phyloP scores from a whole-genome alignment of 2,113 vertebrate genomes.

The Peromyscus maniculatus region DNA sequence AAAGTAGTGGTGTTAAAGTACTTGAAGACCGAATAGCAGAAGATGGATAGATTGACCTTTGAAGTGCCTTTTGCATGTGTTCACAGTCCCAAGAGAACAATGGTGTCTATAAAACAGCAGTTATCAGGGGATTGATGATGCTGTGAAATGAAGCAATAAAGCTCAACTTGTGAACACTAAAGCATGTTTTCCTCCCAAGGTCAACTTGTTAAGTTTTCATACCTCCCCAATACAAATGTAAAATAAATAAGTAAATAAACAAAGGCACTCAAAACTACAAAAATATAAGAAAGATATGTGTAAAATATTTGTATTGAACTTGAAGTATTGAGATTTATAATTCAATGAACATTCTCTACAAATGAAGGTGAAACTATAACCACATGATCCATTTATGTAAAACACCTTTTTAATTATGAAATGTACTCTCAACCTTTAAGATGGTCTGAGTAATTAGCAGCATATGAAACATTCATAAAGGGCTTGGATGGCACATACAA shows the following conservation, averaged over 20 bases:
- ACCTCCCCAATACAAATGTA: neutral
- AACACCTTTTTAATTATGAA: slow-evolving; percentile 7
- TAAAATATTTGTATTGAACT: neutral
- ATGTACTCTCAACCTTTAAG: slow-evolving; percentile 33
- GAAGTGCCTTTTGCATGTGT: neutral
- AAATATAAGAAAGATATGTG: neutral
- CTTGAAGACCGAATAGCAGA: neutral
- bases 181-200: neutral
- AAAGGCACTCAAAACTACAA: neutral
- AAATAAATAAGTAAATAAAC: neutral
- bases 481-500: neutral
- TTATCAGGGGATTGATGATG: neutral
- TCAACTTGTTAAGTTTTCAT: neutral
- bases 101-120: neutral
- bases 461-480: slow-evolving; percentile 36
- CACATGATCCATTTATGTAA: neutral
- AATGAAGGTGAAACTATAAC: slow-evolving; percentile 37
- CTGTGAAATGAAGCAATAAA: slow-evolving; percentile 9
- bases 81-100: neutral
- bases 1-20: neutral
- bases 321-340: neutral
- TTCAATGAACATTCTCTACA: neutral
- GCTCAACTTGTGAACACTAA: neutral
- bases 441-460: neutral
- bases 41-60: neutral